Percentiles rank a stretch among this genome's conserved stretches.
These are phyloP conservation scores for Spilogale gracilis DNA, from an alignment of 2,113 vertebrate species.

Conservation along the genomic window DNA sequence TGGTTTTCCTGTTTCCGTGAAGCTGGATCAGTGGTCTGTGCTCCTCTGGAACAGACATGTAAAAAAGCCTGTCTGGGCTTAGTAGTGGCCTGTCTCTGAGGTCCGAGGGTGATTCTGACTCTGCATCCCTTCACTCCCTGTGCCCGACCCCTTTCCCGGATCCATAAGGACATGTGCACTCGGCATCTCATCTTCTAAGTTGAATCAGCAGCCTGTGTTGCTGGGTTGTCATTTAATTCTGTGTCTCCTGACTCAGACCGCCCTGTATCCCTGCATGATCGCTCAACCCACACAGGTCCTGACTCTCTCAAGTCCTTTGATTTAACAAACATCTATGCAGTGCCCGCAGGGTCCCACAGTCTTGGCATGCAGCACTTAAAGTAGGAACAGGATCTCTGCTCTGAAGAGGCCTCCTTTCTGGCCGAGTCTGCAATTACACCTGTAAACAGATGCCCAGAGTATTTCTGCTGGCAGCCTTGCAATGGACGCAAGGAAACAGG, in stretches of 20 bases:
- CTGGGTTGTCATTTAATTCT: not conserved
- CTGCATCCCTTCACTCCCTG: not conserved
- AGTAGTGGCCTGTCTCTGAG: not conserved
- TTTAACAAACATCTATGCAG: not conserved
- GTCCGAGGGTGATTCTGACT: not conserved
- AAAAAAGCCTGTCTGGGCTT: not conserved
- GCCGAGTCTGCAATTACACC: not conserved
- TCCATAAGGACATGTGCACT: not conserved
- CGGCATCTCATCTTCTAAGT: not conserved
- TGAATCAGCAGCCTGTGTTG: not conserved
- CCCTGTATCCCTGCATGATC: not conserved
- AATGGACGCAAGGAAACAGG: not conserved
- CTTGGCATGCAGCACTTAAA: not conserved
- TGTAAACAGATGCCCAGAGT: not conserved
- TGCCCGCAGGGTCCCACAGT: accelerated
- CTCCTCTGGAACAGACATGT: not conserved
- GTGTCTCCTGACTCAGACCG: not conserved
- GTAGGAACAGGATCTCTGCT: not conserved
- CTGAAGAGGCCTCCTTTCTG: not conserved
- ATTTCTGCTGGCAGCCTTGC: not conserved
- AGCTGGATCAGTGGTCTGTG: not conserved
- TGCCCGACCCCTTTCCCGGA: too few species aligned
- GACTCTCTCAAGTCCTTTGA: not conserved
- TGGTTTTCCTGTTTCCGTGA: not conserved
- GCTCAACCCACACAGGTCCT: not conserved